These are phyloP conservation scores for Eilema caniola DNA, from an alignment of 2,888 invertebrate species.

Conservation along the genomic window DNA sequence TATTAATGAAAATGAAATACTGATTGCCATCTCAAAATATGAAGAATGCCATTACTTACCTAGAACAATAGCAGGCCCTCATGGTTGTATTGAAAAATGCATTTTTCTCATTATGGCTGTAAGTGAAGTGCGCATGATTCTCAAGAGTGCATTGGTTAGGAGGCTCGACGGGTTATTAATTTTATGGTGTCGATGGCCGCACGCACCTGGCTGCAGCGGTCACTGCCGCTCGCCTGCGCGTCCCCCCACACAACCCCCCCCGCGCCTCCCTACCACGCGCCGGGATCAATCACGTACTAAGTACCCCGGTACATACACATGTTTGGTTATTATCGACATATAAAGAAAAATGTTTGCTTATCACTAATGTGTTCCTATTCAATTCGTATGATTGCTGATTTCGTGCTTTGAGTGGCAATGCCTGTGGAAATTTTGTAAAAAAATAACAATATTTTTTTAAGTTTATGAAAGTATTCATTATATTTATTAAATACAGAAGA, in stretches of 20 bases:
- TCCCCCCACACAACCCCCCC: conserved; percentile 45
- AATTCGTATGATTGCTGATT: neutral
- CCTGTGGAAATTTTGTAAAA: neutral
- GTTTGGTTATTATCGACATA: neutral
- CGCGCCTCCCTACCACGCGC: conserved; percentile 25
- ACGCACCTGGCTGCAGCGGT: conserved; percentile 83
- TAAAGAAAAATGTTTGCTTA: neutral
- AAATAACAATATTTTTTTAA: neutral
- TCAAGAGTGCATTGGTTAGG: conserved; percentile 80
- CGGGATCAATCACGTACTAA: conserved; percentile 80
- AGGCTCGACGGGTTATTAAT: conserved; percentile 86
- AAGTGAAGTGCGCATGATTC: conserved; percentile 72
- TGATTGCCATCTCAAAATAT: conserved; percentile 10
- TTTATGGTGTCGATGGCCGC: conserved; percentile 87
- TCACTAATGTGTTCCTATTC: neutral
- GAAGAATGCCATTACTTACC: conserved; percentile 10
- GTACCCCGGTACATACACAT: conserved; percentile 33
- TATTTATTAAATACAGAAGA: neutral
- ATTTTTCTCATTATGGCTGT: conserved; percentile 45
- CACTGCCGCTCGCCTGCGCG: conserved; percentile 73
- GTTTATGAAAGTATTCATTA: neutral
- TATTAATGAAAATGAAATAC: conserved; percentile 9
- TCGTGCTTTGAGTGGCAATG: neutral
- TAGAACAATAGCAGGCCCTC: conserved; percentile 16
- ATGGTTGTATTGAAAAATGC: conserved; percentile 19